A percentile compares a stretch with the other conserved stretches of the same genome.
Conservation (phyloP, 2,797 vertebrate genomes). For the Heliangelus exortis region DNA sequence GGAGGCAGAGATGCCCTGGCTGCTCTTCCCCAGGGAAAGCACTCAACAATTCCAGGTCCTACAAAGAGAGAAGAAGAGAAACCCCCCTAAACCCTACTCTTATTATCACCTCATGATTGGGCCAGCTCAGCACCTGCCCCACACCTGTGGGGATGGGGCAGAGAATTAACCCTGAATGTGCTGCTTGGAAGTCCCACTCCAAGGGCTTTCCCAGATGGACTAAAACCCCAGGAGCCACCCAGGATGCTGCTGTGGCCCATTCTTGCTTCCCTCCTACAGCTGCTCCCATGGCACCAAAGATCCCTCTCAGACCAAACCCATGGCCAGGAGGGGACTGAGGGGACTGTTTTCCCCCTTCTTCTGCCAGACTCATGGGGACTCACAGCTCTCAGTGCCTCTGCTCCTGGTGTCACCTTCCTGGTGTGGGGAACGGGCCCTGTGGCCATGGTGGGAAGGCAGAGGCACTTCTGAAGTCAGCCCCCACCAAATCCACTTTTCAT, state of each 20-base stretch:
- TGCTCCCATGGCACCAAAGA: background rate
- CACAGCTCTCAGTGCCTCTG: fast-evolving
- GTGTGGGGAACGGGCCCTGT: fast-evolving
- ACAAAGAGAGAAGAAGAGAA: fast-evolving
- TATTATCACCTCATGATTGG: background rate
- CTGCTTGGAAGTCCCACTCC: background rate
- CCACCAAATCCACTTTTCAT: background rate
- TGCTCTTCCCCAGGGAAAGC: background rate
- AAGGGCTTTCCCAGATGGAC: background rate
- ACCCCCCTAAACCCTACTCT: fast-evolving
- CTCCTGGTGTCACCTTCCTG: background rate
- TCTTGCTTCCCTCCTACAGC: background rate
- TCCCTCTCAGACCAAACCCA: fast-evolving
- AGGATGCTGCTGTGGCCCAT: background rate
- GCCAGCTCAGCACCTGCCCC: background rate
- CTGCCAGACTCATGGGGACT: background rate
- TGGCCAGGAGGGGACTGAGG: fast-evolving
- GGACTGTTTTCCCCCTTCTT: background rate
- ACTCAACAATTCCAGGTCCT: fast-evolving
- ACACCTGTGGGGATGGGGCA: background rate
- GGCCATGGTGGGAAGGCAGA: background rate
- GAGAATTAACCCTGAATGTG: background rate
- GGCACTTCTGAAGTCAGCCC: background rate
- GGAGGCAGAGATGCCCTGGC: background rate
- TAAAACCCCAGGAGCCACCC: fast-evolving